Conservation (phyloP, 1,140 invertebrate genomes). For the Palaemon carinicauda region DNA sequence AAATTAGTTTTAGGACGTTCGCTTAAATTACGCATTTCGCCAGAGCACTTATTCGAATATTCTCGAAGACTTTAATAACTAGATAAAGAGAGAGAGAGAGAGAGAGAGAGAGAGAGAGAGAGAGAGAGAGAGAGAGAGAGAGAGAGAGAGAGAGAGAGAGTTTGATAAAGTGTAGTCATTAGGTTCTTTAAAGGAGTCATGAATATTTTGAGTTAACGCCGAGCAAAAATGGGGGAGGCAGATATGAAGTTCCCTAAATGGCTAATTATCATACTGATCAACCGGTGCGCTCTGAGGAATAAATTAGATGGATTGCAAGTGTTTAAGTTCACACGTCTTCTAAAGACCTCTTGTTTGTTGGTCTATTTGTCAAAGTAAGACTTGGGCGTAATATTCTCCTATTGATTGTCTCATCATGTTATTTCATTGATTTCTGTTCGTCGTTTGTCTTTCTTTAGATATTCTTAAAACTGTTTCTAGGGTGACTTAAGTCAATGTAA, state of each 20-base stretch:
- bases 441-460: no score
- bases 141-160: neutral
- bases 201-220: no score
- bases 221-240: no score
- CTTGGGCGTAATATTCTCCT: no score
- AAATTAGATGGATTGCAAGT: neutral
- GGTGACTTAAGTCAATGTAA: no score
- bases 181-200: no score
- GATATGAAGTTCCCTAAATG: no score
- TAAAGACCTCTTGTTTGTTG: neutral
- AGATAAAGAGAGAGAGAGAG: neutral
- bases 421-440: no score
- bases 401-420: no score
- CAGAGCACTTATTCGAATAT: neutral
- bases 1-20: slow-evolving; percentile 52
- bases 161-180: neutral
- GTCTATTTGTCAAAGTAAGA: no score
- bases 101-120: neutral
- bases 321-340: neutral
- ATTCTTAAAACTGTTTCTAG: no score
- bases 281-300: neutral
- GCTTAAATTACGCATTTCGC: slow-evolving; percentile 50
- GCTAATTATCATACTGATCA: no score
- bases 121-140: neutral
- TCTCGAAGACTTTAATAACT: neutral